Base-by-base conservation (phyloP, 2,888 invertebrate species). In the Agrypnus murinus region DNA sequence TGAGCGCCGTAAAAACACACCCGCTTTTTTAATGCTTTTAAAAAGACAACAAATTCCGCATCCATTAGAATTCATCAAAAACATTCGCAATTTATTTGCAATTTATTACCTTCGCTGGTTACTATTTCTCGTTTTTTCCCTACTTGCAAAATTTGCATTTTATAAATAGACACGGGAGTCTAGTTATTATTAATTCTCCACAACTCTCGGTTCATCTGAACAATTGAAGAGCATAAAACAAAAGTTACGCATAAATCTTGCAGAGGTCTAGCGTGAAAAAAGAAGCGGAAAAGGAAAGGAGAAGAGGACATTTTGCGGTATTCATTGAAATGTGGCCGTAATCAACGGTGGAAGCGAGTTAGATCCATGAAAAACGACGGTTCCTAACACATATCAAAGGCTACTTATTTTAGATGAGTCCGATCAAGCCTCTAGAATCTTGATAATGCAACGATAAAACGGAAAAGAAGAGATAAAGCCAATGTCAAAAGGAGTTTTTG, bases 361-460 rank as follows among this genome's bases (percentile, higher is more conserved):
- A 19, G 38, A 40, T 38, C 58, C 40, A 58, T 58, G 58, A 58
- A 58, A 60, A 60, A 60, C 60, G 60, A 63, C 19, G 50, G 48
- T n/a, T 60, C 63, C 10, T 38, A 63, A 34, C 43, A 55, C 55
- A 64, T 65, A 53, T 65, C 65, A 55, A 65, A 65, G 65, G 58
- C 55, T 58, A 57, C 58, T 65, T 65, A 57, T 57, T 65, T 64
- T 65, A 65, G 58, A 65, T 65, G 65, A 58, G 38, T 43, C 57
- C 65, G 65, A 65, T 58, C 65, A 46, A 58, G 46, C 55, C 43
- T 38, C 32, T 34, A 65, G 58, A 58, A 65, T 57, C 65, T 65
- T 48, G 53, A 64, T 64, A 64, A 64, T 64, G 55, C 64, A 64
- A 43, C 65, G 65, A 65, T 65, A 58, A 65, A 65, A 58, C 50